Percentiles rank a stretch among this genome's conserved stretches.
Conservation (phyloP, 1,140 invertebrate species). For the Drosophila grimshawi region DNA sequence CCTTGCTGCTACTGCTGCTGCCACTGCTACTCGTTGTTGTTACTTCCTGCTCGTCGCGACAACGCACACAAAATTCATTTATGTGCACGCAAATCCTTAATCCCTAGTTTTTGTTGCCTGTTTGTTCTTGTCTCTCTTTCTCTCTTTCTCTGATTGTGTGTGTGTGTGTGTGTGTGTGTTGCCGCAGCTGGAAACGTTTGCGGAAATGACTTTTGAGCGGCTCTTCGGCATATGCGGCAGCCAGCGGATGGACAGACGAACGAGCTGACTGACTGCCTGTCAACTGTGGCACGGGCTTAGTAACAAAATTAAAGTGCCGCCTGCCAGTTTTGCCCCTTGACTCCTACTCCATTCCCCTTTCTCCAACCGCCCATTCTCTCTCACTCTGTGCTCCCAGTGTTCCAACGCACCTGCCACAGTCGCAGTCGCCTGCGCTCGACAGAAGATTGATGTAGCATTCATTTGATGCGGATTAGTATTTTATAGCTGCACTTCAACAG, state of each 20-base stretch:
- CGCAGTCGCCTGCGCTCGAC: constrained; percentile 67
- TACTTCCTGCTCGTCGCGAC: constrained; percentile 8
- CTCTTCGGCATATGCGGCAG: constrained; percentile 61
- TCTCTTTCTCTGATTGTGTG: constrained; percentile 7
- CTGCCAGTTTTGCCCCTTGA: constrained; percentile 36
- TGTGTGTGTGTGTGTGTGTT: constrained; percentile 6
- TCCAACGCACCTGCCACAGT: constrained; percentile 51
- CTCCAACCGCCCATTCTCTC: background rate
- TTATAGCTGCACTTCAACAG: constrained; percentile 78
- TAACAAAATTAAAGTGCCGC: constrained; percentile 78
- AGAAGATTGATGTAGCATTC: constrained; percentile 82
- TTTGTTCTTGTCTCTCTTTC: constrained; percentile 39
- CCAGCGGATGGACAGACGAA: constrained; percentile 11
- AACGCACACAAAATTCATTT: constrained; percentile 80
- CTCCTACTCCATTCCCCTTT: constrained; percentile 27
- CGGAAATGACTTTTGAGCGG: constrained; percentile 82
- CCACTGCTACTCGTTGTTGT: background rate
- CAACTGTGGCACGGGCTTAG: constrained; percentile 62
- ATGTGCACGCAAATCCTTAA: constrained; percentile 82
- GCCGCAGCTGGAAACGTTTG: constrained; percentile 70
- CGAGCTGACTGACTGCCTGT: constrained; percentile 17
- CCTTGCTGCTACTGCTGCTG: background rate
- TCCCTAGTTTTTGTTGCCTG: constrained; percentile 76
- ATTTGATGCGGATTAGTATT: constrained; percentile 83
- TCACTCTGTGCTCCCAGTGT: constrained; percentile 4